Conservation (phyloP, 2,888 invertebrate species). For the Andrena trimmerana region DNA sequence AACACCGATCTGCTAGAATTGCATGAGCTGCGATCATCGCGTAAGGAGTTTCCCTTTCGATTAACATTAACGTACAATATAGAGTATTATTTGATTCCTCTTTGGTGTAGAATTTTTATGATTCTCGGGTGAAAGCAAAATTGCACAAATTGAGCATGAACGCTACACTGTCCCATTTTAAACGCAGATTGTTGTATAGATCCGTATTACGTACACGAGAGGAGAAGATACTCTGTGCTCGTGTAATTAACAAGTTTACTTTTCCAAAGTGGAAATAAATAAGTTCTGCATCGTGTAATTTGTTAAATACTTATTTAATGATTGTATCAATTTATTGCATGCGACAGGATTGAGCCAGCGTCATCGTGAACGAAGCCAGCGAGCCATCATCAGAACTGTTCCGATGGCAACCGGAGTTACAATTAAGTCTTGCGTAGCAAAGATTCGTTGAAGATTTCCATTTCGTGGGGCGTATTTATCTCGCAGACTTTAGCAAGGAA, state of each 20-base stretch:
- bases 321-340: constrained; percentile 81
- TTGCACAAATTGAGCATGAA: constrained; percentile 15
- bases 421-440: constrained; percentile 26
- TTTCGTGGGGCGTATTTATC: constrained; percentile 14
- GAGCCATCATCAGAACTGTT: constrained; percentile 62
- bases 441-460: constrained; percentile 16
- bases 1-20: background rate
- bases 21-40: constrained; percentile 1
- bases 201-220: background rate
- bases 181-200: background rate
- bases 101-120: background rate
- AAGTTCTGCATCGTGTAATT: background rate
- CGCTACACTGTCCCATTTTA: background rate
- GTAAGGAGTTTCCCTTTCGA: background rate
- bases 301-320: constrained; percentile 41
- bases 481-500: constrained; percentile 4
- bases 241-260: background rate
- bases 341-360: constrained; percentile 81
- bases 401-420: constrained; percentile 35
- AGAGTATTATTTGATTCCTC: background rate
- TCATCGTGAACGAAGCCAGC: constrained; percentile 71
- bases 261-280: background rate
- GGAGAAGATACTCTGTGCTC: background rate
- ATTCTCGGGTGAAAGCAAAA: background rate
- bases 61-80: background rate